phyloP scores from a whole-genome alignment of 2,113 vertebrate genomes.

The Cyphomyrus plagiostoma region DNA sequence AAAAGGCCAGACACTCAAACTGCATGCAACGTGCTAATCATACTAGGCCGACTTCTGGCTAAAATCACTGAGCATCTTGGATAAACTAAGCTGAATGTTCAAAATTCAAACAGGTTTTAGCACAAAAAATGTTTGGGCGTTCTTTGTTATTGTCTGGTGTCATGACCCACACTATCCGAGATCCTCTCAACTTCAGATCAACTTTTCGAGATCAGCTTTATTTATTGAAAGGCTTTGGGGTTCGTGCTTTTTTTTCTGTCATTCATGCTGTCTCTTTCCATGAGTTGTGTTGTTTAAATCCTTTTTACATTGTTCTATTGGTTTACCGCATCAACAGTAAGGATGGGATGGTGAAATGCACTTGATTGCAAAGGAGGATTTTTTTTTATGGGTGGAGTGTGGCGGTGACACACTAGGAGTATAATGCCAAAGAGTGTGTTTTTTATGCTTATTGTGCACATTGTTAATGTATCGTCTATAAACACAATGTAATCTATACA shows the following conservation, averaged over 20 bases:
- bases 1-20: neutral
- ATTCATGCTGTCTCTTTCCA: neutral
- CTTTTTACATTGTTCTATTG: conserved; percentile 14
- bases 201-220: neutral
- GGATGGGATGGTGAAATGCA: conserved; percentile 20
- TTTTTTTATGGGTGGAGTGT: conserved; percentile 23
- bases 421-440: conserved; percentile 59
- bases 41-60: neutral
- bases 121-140: neutral
- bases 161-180: neutral
- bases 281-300: neutral
- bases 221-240: neutral
- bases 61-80: neutral
- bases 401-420: conserved; percentile 29
- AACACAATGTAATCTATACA: conserved; percentile 27
- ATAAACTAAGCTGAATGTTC: neutral
- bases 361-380: neutral
- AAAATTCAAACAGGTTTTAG: neutral
- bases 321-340: conserved; percentile 21
- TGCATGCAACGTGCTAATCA: neutral
- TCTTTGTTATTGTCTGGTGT: neutral
- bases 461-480: conserved; percentile 31
- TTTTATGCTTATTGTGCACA: conserved; percentile 24
- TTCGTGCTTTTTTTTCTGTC: neutral
- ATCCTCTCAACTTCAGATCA: neutral